A percentile compares a stretch with the other conserved stretches of the same genome.
Evolutionary conservation across 2,797 vertebrate species (phyloP).

Genomic region (Arctocebus calabarensis): DNA sequence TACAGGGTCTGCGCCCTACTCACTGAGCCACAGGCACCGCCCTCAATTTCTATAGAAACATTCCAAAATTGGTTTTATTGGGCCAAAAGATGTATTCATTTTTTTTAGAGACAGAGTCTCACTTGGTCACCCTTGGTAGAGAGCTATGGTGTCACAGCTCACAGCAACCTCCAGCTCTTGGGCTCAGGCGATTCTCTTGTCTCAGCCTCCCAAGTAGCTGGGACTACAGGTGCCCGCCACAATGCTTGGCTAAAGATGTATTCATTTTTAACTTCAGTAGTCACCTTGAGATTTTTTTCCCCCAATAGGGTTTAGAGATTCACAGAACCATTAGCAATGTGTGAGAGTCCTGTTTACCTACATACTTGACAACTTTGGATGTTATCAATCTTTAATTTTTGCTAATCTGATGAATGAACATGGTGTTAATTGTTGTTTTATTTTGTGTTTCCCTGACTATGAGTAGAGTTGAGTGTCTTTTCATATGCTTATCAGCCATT

Average conservation of each 20-base stretch:
- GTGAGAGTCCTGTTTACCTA: slow-evolving; percentile 2
- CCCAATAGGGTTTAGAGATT: background rate
- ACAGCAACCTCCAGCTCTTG: too few species aligned
- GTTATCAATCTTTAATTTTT: slow-evolving; percentile 43
- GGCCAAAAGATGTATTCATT: background rate
- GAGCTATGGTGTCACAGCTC: too few species aligned
- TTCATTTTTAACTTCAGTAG: slow-evolving; percentile 17
- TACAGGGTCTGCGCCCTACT: too few species aligned
- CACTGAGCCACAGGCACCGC: too few species aligned
- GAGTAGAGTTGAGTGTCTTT: slow-evolving; percentile 10
- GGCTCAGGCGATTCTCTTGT: too few species aligned
- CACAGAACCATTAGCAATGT: background rate
- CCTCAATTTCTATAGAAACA: slow-evolving; percentile 18
- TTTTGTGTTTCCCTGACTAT: slow-evolving; percentile 20
- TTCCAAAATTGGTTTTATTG: background rate
- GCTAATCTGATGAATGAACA: slow-evolving; percentile 38
- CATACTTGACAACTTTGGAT: background rate
- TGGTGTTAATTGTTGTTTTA: slow-evolving; percentile 55
- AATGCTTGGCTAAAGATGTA: background rate
- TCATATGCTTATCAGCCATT: slow-evolving; percentile 1
- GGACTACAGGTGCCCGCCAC: too few species aligned
- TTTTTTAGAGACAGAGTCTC: too few species aligned
- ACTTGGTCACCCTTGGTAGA: too few species aligned
- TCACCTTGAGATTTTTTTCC: slow-evolving; percentile 36
- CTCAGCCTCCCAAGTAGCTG: too few species aligned